phyloP scores from a whole-genome alignment of 2,113 vertebrate genomes.

The Stegastes partitus region DNA sequence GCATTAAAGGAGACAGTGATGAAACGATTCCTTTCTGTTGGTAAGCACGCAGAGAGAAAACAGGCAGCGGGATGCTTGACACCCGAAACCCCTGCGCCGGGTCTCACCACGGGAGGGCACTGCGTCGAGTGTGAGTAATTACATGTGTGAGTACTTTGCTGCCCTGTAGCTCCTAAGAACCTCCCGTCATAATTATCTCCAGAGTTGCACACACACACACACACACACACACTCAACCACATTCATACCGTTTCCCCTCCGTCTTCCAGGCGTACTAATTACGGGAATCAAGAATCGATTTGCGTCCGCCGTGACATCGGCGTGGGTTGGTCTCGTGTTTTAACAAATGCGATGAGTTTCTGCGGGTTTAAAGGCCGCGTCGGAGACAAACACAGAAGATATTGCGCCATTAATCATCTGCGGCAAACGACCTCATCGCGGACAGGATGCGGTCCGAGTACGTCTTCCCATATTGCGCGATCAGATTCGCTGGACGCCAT shows the following conservation, averaged over 20 bases:
- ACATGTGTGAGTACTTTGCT: slow-evolving; percentile 60
- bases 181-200: slow-evolving; percentile 51
- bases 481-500: slow-evolving; percentile 27
- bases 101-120: slow-evolving; percentile 62
- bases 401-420: slow-evolving; percentile 60
- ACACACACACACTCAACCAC: slow-evolving; percentile 16
- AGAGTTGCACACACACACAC: slow-evolving; percentile 16
- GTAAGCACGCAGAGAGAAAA: slow-evolving; percentile 54
- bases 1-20: slow-evolving; percentile 74
- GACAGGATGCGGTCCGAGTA: slow-evolving; percentile 40
- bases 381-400: slow-evolving; percentile 26
- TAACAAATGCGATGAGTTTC: slow-evolving; percentile 28
- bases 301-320: slow-evolving; percentile 30
- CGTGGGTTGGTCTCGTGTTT: slow-evolving; percentile 33
- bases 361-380: slow-evolving; percentile 20
- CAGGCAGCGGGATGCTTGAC: slow-evolving; percentile 63
- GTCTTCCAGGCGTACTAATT: slow-evolving; percentile 48
- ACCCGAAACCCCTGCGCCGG: slow-evolving; percentile 51
- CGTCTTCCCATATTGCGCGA: slow-evolving; percentile 8
- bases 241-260: slow-evolving; percentile 45
- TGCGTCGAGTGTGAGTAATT: slow-evolving; percentile 67
- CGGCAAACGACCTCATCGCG: not conserved
- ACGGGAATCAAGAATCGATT: slow-evolving; percentile 56
- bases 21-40: slow-evolving; percentile 64
- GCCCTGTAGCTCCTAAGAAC: slow-evolving; percentile 48